phyloP scores from a whole-genome alignment of 2,113 vertebrate genomes.

The Gorsachius goisagi region DNA sequence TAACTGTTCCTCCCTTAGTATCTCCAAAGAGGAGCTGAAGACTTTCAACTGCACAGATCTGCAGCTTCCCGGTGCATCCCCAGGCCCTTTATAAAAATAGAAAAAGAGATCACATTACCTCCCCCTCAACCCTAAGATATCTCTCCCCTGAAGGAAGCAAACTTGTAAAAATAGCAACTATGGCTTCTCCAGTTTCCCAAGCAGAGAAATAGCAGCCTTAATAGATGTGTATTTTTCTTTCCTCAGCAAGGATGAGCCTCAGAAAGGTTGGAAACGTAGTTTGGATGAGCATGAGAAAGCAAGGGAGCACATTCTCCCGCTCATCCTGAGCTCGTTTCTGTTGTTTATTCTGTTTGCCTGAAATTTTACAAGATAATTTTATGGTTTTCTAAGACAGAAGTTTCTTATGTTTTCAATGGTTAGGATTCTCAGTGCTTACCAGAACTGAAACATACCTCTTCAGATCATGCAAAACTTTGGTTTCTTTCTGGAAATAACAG shows the following conservation, averaged over 20 bases:
- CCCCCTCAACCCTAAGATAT: constrained; percentile 45
- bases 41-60: constrained; percentile 58
- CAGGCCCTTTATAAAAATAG: constrained; percentile 66
- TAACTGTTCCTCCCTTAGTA: constrained; percentile 62
- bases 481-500: background rate
- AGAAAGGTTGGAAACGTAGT: constrained; percentile 4
- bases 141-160: constrained; percentile 55
- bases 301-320: background rate
- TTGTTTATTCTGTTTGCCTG: constrained; percentile 12
- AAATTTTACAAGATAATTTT: background rate
- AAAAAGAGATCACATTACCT: constrained; percentile 62
- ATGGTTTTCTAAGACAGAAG: background rate
- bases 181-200: constrained; percentile 41
- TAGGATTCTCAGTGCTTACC: background rate
- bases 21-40: constrained; percentile 55
- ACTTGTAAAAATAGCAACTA: constrained; percentile 63
- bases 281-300: constrained; percentile 25
- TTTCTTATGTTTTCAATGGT: constrained; percentile 20
- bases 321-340: background rate
- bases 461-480: constrained; percentile 1
- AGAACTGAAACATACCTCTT: background rate
- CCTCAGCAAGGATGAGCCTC: background rate
- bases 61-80: constrained; percentile 58
- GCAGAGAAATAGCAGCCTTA: background rate
- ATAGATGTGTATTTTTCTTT: constrained; percentile 48